Conservation (phyloP, 1,140 invertebrate species). For the Aphidius gifuensis region DNA sequence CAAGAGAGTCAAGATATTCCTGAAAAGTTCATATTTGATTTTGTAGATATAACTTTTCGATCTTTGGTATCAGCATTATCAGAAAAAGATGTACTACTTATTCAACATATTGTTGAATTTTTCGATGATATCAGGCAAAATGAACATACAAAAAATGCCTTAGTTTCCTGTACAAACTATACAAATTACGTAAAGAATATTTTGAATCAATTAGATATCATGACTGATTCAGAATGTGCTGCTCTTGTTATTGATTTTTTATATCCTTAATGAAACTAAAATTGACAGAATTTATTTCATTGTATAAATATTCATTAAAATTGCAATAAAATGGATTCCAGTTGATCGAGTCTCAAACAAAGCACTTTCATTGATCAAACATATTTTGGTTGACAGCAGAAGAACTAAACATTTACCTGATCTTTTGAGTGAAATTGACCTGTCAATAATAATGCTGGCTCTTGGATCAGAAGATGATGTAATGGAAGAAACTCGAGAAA, state of each 20-base stretch:
- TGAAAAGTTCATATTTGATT: constrained; percentile 53
- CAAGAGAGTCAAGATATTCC: constrained; percentile 54
- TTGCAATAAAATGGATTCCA: constrained; percentile 53
- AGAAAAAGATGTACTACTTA: constrained; percentile 48
- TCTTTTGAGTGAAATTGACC: constrained; percentile 42
- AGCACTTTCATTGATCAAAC: constrained; percentile 46
- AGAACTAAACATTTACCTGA: constrained; percentile 30
- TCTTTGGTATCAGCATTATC: constrained; percentile 53
- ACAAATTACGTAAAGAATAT: constrained; percentile 38
- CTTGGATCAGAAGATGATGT: constrained; percentile 35
- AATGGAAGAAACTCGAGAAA: constrained; percentile 29
- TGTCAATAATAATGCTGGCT: constrained; percentile 42
- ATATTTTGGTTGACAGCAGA: constrained; percentile 39
- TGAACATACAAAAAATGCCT: constrained; percentile 36
- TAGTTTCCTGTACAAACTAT: constrained; percentile 43
- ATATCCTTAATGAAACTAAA: constrained; percentile 50
- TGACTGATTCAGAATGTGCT: constrained; percentile 51
- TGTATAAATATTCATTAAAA: constrained; percentile 50
- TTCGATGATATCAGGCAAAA: constrained; percentile 55
- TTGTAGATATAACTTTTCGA: constrained; percentile 54
- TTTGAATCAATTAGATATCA: constrained; percentile 34
- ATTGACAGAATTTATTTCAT: constrained; percentile 39
- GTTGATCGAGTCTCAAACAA: constrained; percentile 41
- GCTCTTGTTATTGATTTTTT: constrained; percentile 56
- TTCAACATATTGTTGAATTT: constrained; percentile 59